Percentiles rank a stretch among this genome's conserved stretches.
Evolutionary conservation across 2,113 vertebrate species (phyloP).

Genomic region (Festucalex cinctus): DNA sequence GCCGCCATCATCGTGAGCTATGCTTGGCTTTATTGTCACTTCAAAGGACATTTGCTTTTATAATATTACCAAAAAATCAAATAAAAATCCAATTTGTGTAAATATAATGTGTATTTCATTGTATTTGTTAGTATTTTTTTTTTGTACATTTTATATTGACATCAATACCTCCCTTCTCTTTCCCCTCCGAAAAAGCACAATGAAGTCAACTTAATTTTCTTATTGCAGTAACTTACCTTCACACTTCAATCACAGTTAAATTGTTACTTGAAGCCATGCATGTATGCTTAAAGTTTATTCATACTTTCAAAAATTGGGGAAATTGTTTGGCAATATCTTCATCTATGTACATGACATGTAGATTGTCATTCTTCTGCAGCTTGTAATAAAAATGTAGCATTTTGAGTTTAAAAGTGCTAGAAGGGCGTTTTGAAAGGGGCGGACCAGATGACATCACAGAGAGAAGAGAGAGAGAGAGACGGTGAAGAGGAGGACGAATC

Average conservation of each 20-base stretch:
- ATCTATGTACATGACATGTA: background rate
- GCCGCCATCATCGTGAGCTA: conserved; percentile 12
- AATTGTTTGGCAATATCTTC: background rate
- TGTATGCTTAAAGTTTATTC: background rate
- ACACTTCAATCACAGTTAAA: background rate
- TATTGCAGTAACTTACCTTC: too few species aligned
- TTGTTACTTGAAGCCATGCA: background rate
- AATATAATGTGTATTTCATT: background rate
- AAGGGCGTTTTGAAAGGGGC: background rate
- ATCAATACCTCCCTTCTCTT: too few species aligned
- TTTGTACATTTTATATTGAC: too few species aligned
- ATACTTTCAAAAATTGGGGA: background rate
- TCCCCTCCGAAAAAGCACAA: too few species aligned
- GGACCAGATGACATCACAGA: conserved; percentile 6
- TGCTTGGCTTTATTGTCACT: background rate
- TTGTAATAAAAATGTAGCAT: background rate
- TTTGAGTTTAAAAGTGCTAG: background rate
- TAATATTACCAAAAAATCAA: background rate
- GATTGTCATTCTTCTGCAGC: background rate
- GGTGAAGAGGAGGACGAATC: conserved; percentile 47
- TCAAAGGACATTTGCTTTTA: background rate
- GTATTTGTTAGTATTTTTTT: background rate
- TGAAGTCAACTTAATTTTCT: too few species aligned
- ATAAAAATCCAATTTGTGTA: background rate
- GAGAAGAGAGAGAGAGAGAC: conserved; percentile 32